phyloP scores from a whole-genome alignment of 2,797 vertebrate species.

The Pagetopsis macropterus region DNA sequence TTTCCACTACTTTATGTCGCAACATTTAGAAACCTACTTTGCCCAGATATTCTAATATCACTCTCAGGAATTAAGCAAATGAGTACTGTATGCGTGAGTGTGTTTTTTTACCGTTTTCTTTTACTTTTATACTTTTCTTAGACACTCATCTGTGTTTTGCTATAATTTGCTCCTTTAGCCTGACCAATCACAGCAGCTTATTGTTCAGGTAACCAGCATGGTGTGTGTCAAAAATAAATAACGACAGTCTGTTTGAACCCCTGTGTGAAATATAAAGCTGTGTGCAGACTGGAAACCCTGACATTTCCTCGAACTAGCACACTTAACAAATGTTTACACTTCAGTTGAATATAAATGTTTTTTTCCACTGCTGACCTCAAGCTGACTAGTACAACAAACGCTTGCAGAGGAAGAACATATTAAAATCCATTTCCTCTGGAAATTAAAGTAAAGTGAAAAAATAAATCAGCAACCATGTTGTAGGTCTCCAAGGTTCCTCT shows the following conservation, averaged over 20 bases:
- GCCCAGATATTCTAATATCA: no score
- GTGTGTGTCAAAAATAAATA: constrained; percentile 35
- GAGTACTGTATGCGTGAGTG: no score
- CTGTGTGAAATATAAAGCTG: constrained; percentile 16
- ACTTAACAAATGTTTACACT: constrained; percentile 15
- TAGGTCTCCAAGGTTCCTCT: constrained; percentile 6
- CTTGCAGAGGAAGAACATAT: not conserved
- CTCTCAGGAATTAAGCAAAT: no score
- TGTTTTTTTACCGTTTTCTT: not conserved
- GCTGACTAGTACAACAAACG: constrained; percentile 8
- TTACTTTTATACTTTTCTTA: not conserved
- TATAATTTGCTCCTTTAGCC: constrained; percentile 54
- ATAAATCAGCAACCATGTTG: not conserved
- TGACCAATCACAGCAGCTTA: constrained; percentile 63
- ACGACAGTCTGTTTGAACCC: constrained; percentile 26
- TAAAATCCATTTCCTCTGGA: constrained; percentile 4
- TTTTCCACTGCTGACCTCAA: constrained; percentile 20
- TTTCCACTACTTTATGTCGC: no score
- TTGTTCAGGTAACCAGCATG: constrained; percentile 74
- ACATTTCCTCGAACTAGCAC: constrained; percentile 24
- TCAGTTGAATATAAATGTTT: constrained; percentile 28
- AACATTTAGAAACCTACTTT: no score
- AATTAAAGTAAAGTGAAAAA: constrained; percentile 26
- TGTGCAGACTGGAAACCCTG: constrained; percentile 18
- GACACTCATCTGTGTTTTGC: constrained; percentile 51